Evolutionary conservation across 1,140 invertebrate genomes (phyloP).

Genomic region (Goniozus legneri): DNA sequence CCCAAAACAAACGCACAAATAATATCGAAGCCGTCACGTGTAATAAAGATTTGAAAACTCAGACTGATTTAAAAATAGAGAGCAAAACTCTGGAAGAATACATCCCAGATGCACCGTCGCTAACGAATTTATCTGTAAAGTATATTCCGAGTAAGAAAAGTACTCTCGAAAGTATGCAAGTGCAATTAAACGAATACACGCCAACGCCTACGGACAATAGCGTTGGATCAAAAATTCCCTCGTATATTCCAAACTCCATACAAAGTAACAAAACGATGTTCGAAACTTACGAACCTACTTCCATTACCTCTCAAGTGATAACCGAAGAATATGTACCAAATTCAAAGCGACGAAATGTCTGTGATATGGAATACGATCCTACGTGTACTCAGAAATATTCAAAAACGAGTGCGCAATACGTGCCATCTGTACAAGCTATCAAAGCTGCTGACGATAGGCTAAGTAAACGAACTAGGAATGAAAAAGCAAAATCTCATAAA

Average conservation of each 20-base stretch:
- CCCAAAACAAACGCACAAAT: constrained; percentile 1
- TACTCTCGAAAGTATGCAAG: constrained; percentile 22
- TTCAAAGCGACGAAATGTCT: constrained; percentile 24
- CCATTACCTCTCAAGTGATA: constrained; percentile 4
- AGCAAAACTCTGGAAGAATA: constrained; percentile 28
- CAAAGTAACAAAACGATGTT: constrained; percentile 10
- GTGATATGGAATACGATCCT: constrained; percentile 33
- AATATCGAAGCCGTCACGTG: not conserved
- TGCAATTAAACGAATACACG: constrained; percentile 27
- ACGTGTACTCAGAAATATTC: constrained; percentile 30
- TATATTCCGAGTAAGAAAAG: constrained; percentile 36
- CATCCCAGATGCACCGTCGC: constrained; percentile 22
- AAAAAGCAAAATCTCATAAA: no score
- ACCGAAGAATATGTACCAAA: constrained; percentile 31
- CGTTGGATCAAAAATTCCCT: not conserved
- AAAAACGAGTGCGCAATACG: constrained; percentile 35
- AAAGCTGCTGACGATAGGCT: no score
- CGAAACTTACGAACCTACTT: constrained; percentile 30
- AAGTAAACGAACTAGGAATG: no score
- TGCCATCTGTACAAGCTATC: constrained; percentile 23
- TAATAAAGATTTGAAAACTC: not conserved
- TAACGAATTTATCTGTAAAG: constrained; percentile 18
- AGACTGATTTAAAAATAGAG: not conserved
- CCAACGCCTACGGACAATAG: constrained; percentile 12
- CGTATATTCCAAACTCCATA: constrained; percentile 33